Evolutionary conservation across 2,888 invertebrate species (phyloP).

Genomic region (Dromius quadrimaculatus): DNA sequence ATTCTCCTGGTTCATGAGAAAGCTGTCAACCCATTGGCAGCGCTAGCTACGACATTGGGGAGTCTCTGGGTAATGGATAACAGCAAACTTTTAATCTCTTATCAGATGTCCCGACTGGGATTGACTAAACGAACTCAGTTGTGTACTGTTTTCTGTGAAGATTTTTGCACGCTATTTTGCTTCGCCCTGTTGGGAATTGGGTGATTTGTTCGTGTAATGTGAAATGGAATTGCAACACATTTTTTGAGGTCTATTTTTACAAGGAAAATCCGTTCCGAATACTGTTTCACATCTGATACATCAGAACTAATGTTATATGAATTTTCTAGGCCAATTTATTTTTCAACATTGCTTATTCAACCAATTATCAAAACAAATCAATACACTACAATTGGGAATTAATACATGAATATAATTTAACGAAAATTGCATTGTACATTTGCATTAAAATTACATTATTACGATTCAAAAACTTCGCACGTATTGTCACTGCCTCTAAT

Average conservation of each 20-base stretch:
- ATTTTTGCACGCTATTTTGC: conserved; percentile 18
- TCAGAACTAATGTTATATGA: too few relatives aligned
- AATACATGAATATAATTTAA: too few relatives aligned
- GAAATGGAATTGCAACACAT: not conserved
- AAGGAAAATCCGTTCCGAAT: not conserved
- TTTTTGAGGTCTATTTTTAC: conserved; percentile 1
- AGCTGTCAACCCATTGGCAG: not conserved
- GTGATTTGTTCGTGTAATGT: conserved; percentile 14
- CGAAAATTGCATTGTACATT: too few relatives aligned
- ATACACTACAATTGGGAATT: too few relatives aligned
- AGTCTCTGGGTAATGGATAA: conserved; percentile 40
- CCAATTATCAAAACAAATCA: too few relatives aligned
- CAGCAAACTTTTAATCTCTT: conserved; percentile 44
- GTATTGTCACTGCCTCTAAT: too few relatives aligned
- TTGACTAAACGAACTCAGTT: not conserved
- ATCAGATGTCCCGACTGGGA: conserved; percentile 35
- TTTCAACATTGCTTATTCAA: too few relatives aligned
- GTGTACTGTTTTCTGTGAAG: conserved; percentile 9
- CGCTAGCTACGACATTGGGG: conserved; percentile 11
- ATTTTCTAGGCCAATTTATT: too few relatives aligned
- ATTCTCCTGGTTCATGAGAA: conserved; percentile 9
- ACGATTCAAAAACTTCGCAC: too few relatives aligned
- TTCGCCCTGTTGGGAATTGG: conserved; percentile 5
- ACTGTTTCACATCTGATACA: too few relatives aligned
- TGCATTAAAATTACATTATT: too few relatives aligned